Percentiles rank a stretch among this genome's conserved stretches.
Conservation (phyloP, 2,113 vertebrate species). For the Anhinga rufa region DNA sequence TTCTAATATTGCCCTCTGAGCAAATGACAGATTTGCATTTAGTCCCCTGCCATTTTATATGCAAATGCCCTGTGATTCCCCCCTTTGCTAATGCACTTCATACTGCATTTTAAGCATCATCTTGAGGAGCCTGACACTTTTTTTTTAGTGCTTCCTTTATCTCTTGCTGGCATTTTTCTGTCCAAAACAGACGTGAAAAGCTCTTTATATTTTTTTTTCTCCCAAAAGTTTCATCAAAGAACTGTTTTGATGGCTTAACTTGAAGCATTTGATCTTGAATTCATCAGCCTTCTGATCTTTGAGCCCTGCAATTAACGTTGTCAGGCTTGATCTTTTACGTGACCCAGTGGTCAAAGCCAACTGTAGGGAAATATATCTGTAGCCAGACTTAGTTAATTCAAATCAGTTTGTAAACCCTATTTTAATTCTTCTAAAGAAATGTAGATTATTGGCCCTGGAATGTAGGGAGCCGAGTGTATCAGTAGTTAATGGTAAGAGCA, state of each 20-base stretch:
- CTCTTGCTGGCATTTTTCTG: neutral
- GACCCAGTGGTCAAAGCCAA: neutral
- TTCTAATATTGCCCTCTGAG: neutral
- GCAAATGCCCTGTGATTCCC: neutral
- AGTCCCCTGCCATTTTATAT: constrained; percentile 1
- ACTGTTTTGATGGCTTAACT: neutral
- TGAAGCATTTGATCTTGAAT: constrained; percentile 31
- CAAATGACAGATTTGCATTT: neutral
- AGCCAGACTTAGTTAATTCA: neutral
- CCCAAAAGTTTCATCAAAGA: neutral
- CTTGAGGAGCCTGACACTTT: neutral
- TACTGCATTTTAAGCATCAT: neutral
- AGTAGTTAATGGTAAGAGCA: neutral
- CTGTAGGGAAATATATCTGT: neutral
- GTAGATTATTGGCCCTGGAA: neutral
- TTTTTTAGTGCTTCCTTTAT: neutral
- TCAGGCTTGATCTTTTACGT: neutral
- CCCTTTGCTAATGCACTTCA: neutral
- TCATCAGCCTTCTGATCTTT: neutral
- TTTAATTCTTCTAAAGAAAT: neutral
- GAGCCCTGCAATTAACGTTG: neutral
- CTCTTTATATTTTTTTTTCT: neutral
- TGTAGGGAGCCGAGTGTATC: neutral
- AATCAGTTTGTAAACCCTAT: neutral
- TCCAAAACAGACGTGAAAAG: neutral